Base-by-base conservation (phyloP, 2,888 invertebrate species). In the Drosophila monieri region DNA sequence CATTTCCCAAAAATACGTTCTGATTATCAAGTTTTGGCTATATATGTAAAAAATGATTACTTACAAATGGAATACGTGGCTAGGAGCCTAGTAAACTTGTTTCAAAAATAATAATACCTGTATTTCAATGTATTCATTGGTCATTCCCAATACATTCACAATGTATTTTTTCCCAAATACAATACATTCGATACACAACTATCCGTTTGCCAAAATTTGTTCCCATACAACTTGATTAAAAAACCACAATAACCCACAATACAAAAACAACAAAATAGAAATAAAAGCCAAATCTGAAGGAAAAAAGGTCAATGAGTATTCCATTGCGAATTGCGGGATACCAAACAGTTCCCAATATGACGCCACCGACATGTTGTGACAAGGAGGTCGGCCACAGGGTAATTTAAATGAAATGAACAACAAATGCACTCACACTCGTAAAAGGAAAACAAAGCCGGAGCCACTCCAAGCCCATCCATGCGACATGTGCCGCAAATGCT, bases 371-470 rank as follows among this genome's bases (percentile, higher is more conserved):
- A 77, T 77, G 67, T 76, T 86, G 85, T 72, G 76, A 76, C 83
- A 85, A 65, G 80, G 86, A 77, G 87, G 85, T 81, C 81, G 84
- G 87, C 81, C 81, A 69, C 87, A 86, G 81, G 87, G 81, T 86
- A 81, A 81, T 81, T 81, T 81, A 81, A 86, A 81, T 86, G 81
- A 86, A 81, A 81, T 81, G 80, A 81, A 86, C 87, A 86, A 74
- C 80, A 86, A 86, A 86, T 86, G 76, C 74, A 80, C 80, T 80
- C 72, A 46, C 47, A 59, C 58, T 65, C 65, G 73, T 71, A 71
- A 76, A 74, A 72, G 39, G 35, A 60, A 55, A 48, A 49, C 60
- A 61, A 47, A 67, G 64, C 67, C 78, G 73, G 70, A 69, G 47
- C 61, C 70, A 67, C 57, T 43, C 62, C 51, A 58, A 71, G 60